phyloP scores from a whole-genome alignment of 2,888 invertebrate species.

The Thumatha senex region DNA sequence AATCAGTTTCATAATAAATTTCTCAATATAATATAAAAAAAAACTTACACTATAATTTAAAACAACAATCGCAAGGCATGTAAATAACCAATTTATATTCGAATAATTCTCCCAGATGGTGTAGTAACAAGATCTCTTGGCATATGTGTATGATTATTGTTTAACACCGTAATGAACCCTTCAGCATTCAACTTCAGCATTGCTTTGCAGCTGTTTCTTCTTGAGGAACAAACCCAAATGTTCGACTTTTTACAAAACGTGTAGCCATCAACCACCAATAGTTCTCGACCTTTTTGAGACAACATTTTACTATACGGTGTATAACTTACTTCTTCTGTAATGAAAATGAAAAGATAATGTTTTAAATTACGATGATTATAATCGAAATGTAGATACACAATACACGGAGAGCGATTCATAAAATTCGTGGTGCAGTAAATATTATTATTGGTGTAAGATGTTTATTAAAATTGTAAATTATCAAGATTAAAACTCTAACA shows the following conservation, averaged over 20 bases:
- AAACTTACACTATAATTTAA: no score
- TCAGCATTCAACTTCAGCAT: conserved; percentile 24
- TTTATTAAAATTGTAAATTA: no score
- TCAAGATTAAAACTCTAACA: no score
- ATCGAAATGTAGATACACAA: no score
- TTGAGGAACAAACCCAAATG: conserved; percentile 13
- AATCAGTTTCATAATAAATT: no score
- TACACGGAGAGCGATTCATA: no score
- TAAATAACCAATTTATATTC: neutral
- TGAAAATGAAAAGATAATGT: neutral
- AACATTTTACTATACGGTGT: conserved; percentile 12
- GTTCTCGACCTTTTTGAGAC: conserved; percentile 25
- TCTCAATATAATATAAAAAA: no score
- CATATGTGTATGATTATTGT: neutral
- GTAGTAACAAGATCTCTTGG: neutral
- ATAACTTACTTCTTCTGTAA: neutral
- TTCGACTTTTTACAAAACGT: conserved; percentile 30
- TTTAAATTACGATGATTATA: no score
- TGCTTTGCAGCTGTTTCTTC: conserved; percentile 31
- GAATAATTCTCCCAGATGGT: neutral
- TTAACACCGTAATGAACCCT: conserved; percentile 13
- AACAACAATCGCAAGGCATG: no score
- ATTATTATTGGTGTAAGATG: no score
- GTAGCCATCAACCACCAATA: conserved; percentile 35
- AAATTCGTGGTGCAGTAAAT: no score